These are phyloP conservation scores for Saturnia japonica DNA, from an alignment of 2,888 invertebrate genomes.

Conservation along the genomic window DNA sequence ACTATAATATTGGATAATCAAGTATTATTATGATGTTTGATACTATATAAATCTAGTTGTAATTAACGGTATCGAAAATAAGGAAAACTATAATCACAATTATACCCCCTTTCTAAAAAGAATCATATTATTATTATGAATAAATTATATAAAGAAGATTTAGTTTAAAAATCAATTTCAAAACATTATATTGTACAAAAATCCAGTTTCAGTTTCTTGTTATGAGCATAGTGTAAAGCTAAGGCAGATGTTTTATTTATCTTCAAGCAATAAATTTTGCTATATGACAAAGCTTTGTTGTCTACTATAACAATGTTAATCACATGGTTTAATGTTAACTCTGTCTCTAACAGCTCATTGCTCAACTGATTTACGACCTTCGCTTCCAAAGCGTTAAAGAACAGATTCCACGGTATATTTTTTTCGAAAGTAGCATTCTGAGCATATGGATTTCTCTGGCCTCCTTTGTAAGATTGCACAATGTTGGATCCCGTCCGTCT, in stretches of 20 bases:
- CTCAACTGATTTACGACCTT: conserved; percentile 66
- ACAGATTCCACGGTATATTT: conserved; percentile 22
- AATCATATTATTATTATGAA: too few relatives aligned
- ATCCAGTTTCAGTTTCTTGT: neutral
- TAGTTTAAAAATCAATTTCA: neutral
- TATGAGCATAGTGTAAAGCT: neutral
- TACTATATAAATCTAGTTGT: neutral
- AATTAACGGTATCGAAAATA: neutral
- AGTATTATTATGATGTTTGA: neutral
- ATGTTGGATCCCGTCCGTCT: conserved; percentile 61
- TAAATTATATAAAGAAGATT: neutral
- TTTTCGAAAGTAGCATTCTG: conserved; percentile 65
- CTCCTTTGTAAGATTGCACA: conserved; percentile 77
- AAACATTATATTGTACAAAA: neutral
- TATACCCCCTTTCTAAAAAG: too few relatives aligned
- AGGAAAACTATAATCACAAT: neutral
- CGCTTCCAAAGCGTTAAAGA: conserved; percentile 29
- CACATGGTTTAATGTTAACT: conserved; percentile 30
- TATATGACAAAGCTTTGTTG: conserved; percentile 11
- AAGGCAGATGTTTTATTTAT: conserved; percentile 10
- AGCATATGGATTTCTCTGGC: conserved; percentile 70
- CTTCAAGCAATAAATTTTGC: conserved; percentile 9
- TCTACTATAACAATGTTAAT: conserved; percentile 7
- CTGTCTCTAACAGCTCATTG: conserved; percentile 9
- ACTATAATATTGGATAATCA: conserved; percentile 10